These are phyloP conservation scores for Naja naja DNA, from an alignment of 2,113 vertebrate species.

Conservation along the genomic window DNA sequence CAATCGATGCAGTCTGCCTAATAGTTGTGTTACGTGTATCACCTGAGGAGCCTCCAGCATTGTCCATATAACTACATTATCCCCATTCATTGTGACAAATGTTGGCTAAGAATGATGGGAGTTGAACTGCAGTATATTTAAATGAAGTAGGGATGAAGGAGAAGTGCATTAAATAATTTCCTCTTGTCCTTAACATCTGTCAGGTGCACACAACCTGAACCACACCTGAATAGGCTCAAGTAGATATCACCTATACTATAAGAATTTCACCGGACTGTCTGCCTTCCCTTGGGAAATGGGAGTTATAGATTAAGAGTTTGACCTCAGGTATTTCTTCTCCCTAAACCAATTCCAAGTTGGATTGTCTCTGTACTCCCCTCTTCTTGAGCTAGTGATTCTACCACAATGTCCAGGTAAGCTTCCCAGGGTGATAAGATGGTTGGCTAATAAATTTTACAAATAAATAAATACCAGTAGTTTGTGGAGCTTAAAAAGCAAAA, in stretches of 20 bases:
- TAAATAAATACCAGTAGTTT: not conserved
- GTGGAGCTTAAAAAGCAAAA: not conserved
- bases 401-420: not conserved
- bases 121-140: not conserved
- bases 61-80: not conserved
- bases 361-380: not conserved
- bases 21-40: not conserved
- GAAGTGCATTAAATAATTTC: not conserved
- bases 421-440: not conserved
- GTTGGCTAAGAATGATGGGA: not conserved
- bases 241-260: not conserved
- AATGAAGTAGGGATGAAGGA: not conserved
- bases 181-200: not conserved
- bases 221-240: not conserved
- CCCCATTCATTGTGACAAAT: not conserved
- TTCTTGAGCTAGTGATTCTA: not conserved
- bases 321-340: not conserved
- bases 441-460: not conserved
- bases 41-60: not conserved
- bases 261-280: not conserved
- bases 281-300: not conserved
- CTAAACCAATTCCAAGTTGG: not conserved
- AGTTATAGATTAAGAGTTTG: not conserved
- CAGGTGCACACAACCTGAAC: not conserved
- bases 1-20: not conserved